Base-by-base conservation (phyloP, 2,888 invertebrate species). In the Melipona beecheii region DNA sequence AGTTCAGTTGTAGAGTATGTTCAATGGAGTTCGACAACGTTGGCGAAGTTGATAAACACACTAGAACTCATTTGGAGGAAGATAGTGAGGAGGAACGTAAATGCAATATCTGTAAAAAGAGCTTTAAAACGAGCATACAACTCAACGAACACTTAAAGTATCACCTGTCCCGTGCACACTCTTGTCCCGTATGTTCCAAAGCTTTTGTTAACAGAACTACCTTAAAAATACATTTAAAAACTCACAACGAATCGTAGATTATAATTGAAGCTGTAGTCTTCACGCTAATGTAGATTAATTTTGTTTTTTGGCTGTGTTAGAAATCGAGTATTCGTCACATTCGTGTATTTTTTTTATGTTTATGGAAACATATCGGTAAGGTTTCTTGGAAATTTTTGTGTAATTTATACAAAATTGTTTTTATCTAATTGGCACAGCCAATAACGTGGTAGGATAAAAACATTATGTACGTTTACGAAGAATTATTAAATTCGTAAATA, bases 1-100 rank as follows among this genome's bases (percentile, higher is more conserved):
- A 91, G 71, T 93, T 92, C 74, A 91, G 90, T 21, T 93, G 93
- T 82, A 86, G 90, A 60, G 89, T 93, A 5, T 94, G 94, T 70
- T 90, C 87, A 2, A 90, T 92, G 83, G 89, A 92, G 71, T 92
- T 93, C 24, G 80, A 89, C 4, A 93, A 91, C 24, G 86, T 93
- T 5, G 91, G 86, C 1, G 93, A 92, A 66, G 92, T 93, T 6
- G 92, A 93, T 65, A 85, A 82, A 49, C 93, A 94, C 56, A 91
- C 92, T n/a, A 91, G 91, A 70, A 90, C 91, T 4, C 93, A 93
- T 71, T 80, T 91, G 77, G 90, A 90, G 50, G 86, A 90, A 58
- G 79, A 84, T 15, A 78, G 78, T 15, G 83, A 84, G 21, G 88
- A 90, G 36, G 88, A 87, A 21, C 87, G 86, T 21, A 91, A 89